phyloP scores from a whole-genome alignment of 2,888 invertebrate species.

The Lutraria lutraria region DNA sequence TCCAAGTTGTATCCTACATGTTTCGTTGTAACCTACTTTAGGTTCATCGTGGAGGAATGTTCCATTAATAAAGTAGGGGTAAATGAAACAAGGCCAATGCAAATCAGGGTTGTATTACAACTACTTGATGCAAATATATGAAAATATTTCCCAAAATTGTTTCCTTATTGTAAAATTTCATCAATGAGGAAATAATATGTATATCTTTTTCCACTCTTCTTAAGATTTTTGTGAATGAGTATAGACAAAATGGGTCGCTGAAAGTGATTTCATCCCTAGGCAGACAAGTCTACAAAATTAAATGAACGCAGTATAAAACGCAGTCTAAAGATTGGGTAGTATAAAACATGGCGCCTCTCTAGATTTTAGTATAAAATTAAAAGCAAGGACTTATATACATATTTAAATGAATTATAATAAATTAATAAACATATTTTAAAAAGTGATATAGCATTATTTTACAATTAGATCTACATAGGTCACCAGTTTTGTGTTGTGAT shows the following conservation, averaged over 20 bases:
- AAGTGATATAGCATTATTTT: too few species aligned
- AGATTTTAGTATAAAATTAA: too few species aligned
- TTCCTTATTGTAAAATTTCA: background rate
- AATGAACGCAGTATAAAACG: slow-evolving; percentile 10
- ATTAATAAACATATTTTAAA: too few species aligned
- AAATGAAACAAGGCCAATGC: background rate
- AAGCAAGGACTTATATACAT: too few species aligned
- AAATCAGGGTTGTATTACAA: too few species aligned
- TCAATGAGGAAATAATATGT: background rate
- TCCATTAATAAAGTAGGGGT: background rate
- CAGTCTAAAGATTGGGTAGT: background rate
- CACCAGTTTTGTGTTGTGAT: too few species aligned
- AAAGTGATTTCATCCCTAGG: background rate
- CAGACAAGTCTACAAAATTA: slow-evolving; percentile 10
- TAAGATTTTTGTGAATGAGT: background rate
- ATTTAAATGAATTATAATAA: too few species aligned
- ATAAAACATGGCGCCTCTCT: too few species aligned
- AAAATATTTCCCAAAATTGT: background rate
- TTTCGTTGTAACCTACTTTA: slow-evolving; percentile 27
- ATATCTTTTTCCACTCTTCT: background rate
- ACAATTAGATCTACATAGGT: too few species aligned
- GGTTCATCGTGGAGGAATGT: slow-evolving; percentile 18
- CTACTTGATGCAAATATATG: too few species aligned
- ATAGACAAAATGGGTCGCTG: background rate
- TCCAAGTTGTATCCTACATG: slow-evolving; percentile 26